Evolutionary conservation across 2,888 invertebrate genomes (phyloP).

Genomic region (Gastracanthus pulcherrimus): DNA sequence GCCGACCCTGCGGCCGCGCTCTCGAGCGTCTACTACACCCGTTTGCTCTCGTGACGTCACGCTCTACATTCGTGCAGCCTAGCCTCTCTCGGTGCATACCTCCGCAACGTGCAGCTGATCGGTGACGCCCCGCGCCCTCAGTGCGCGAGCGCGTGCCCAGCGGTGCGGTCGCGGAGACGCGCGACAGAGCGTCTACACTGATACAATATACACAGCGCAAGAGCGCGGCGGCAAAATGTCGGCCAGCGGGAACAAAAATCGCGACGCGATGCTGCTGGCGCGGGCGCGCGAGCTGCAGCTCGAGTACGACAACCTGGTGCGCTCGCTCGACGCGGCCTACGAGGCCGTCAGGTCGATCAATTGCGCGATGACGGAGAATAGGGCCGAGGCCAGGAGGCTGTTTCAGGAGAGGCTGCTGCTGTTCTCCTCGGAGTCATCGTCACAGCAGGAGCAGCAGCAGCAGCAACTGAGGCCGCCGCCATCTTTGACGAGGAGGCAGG

Average conservation of each 20-base stretch:
- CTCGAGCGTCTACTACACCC: not conserved
- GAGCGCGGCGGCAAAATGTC: not conserved
- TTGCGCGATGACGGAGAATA: not conserved
- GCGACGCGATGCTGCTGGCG: not conserved
- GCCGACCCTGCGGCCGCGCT: too few relatives aligned
- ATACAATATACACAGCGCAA: not conserved
- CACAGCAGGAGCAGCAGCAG: too few relatives aligned
- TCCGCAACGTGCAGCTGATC: not conserved
- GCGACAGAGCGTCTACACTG: not conserved
- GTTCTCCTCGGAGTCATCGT: not conserved
- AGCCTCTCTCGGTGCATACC: not conserved
- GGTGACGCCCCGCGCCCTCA: not conserved
- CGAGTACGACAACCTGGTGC: not conserved
- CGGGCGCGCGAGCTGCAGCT: not conserved
- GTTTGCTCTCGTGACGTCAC: not conserved
- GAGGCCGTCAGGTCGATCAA: not conserved
- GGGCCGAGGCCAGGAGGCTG: not conserved
- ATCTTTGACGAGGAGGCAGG: too few relatives aligned
- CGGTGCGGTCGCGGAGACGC: not conserved
- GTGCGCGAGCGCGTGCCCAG: not conserved
- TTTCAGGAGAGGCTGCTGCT: not conserved
- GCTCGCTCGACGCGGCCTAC: constrained; percentile 4
- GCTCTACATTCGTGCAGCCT: not conserved
- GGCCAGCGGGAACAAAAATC: not conserved
- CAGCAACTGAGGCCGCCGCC: too few relatives aligned